Evolutionary conservation across 2,888 invertebrate species (phyloP).

Genomic region (Sarcophaga subvicina): DNA sequence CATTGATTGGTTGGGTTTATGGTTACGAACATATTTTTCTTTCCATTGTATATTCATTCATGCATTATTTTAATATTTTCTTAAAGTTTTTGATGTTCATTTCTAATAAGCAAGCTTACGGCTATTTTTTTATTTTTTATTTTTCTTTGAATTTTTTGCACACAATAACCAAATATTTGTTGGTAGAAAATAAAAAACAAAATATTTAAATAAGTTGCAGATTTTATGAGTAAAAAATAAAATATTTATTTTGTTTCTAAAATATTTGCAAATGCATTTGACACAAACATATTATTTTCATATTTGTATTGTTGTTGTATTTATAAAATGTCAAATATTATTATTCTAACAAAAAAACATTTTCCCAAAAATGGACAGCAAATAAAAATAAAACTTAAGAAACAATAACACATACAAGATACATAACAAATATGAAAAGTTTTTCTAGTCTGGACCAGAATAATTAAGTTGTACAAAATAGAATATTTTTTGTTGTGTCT

Average conservation of each 20-base stretch:
- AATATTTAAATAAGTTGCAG: constrained; percentile 8
- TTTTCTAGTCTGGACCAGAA: not conserved
- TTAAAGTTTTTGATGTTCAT: constrained; percentile 22
- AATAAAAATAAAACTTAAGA: not conserved
- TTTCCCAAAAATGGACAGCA: not conserved
- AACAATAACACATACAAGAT: not conserved
- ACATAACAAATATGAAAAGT: too few species aligned
- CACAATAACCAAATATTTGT: not conserved
- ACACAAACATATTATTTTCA: constrained; percentile 17
- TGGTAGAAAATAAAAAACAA: not conserved
- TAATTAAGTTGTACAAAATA: constrained; percentile 22
- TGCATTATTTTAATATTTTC: not conserved
- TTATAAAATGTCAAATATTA: not conserved
- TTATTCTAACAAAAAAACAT: not conserved
- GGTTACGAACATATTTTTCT: too few species aligned
- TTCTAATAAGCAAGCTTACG: constrained; percentile 22
- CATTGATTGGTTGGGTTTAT: too few species aligned
- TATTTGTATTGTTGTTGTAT: not conserved
- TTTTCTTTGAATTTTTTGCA: not conserved
- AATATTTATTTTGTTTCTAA: not conserved
- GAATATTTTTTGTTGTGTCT: not conserved
- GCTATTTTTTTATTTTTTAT: not conserved
- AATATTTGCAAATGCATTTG: constrained; percentile 12
- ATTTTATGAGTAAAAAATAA: not conserved
- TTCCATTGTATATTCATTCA: too few species aligned